phyloP scores from a whole-genome alignment of 1,140 invertebrate genomes.

The Leptonema lineaticorne region DNA sequence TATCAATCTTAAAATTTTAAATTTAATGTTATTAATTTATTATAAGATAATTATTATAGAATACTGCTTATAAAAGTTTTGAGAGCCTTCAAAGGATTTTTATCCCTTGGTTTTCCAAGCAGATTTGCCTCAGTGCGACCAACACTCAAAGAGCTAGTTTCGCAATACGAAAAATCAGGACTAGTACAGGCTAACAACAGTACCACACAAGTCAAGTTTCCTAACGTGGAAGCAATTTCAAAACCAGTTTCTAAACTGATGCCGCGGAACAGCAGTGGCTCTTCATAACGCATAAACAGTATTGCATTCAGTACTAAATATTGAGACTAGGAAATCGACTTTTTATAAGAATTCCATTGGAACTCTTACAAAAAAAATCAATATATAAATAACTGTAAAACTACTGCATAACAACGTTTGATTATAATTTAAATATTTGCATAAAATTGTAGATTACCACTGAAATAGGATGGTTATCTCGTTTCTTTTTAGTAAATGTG shows the following conservation, averaged over 20 bases:
- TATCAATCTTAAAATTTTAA: too few species aligned
- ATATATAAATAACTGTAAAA: neutral
- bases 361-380: neutral
- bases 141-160: neutral
- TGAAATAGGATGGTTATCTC: neutral
- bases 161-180: neutral
- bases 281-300: conserved; percentile 3
- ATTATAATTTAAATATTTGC: neutral
- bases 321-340: too few species aligned
- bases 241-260: conserved; percentile 23
- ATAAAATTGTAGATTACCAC: neutral
- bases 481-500: neutral
- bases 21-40: too few species aligned
- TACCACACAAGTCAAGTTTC: conserved; percentile 9
- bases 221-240: conserved; percentile 23
- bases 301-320: neutral
- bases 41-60: too few species aligned
- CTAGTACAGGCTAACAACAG: neutral
- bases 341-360: neutral
- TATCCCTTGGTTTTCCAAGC: too few species aligned
- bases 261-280: neutral
- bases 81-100: too few species aligned
- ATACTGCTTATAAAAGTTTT: too few species aligned
- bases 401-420: too few species aligned
- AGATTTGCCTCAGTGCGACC: neutral